Conservation (phyloP, 1,140 invertebrate genomes). For the Fragariocoptes setiger region DNA sequence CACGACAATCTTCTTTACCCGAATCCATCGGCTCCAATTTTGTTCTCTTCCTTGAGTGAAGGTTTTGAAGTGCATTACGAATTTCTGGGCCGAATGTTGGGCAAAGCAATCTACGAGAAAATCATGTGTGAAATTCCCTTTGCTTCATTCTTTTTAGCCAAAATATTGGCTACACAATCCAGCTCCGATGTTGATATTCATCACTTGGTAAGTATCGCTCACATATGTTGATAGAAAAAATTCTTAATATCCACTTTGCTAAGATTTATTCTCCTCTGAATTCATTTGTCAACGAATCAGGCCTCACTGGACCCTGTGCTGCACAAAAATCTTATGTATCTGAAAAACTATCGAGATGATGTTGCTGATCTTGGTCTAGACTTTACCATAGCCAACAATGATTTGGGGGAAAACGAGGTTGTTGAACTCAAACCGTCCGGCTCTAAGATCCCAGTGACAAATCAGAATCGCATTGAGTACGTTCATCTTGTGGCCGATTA, state of each 20-base stretch:
- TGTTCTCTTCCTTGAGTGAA: conserved; percentile 28
- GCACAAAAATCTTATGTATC: conserved; percentile 41
- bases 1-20: conserved; percentile 76
- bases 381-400: conserved; percentile 61
- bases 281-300: too few relatives aligned
- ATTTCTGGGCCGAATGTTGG: conserved; percentile 73
- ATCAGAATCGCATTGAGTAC: conserved; percentile 73
- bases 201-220: conserved; percentile 29
- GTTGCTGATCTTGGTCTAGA: conserved; percentile 32
- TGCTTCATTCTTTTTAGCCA: conserved; percentile 64
- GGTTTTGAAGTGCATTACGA: conserved; percentile 70
- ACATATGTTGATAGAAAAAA: not conserved
- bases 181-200: conserved; percentile 51
- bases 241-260: conserved; percentile 7
- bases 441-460: conserved; percentile 53
- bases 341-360: conserved; percentile 29
- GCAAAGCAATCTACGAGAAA: conserved; percentile 84
- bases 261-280: conserved; percentile 3
- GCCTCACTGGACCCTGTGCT: conserved; percentile 10
- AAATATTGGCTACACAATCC: conserved; percentile 38
- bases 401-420: conserved; percentile 55
- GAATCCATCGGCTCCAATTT: conserved; percentile 52
- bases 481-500: conserved; percentile 84
- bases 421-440: conserved; percentile 59
- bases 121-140: conserved; percentile 69